Base-by-base conservation (phyloP, 2,113 vertebrate species). In the Prionailurus bengalensis region DNA sequence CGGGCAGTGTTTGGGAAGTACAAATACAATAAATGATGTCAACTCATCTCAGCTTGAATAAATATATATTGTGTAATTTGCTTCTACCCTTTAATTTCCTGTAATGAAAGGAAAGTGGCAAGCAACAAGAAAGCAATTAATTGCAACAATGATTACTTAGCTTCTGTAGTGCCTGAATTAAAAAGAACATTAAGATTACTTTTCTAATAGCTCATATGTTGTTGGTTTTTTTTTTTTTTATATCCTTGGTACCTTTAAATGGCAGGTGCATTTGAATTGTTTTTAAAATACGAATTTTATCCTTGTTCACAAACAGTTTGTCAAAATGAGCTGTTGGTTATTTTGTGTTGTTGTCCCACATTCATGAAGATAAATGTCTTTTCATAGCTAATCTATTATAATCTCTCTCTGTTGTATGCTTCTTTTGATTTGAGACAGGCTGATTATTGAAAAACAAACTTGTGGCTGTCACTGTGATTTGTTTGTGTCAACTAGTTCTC, bases 111-210 rank as follows among this genome's bases (percentile, higher is more conserved):
- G 82, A 48, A 96, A 94, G 45, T 82, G 76, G 92, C 85, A 98
- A 92, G 86, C 89, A 97, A 96, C 84, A 96, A 93, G 95, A 93
- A 97, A 95, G 91, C 96, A 95, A 96, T 98, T 95, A 97, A 96
- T 93, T 70, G 81, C 88, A 86, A 93, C 93, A 93, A 23, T 92
- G 93, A 89, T 97, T 87, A 86, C 53, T 91, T 93, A 95, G 91
- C 68, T 91, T 94, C 73, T 71, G 27, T 83, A 63, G 78, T 85
- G 93, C 55, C 73, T 76, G 85, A 94, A 95, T 97, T 92, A 82
- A 97, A 93, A 97, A 97, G 84, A 96, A 84, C 63, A 84, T 90
- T 86, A 97, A 89, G 61, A 96, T 95, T 66, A 84, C 63, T 97
- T 98, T 97, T 97, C 81, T 93, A 91, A 95, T 94, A 97, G 91